Percentiles rank a stretch among this genome's conserved stretches.
These are phyloP conservation scores for Tachystola acroxantha DNA, from an alignment of 2,888 invertebrate genomes.

Conservation along the genomic window DNA sequence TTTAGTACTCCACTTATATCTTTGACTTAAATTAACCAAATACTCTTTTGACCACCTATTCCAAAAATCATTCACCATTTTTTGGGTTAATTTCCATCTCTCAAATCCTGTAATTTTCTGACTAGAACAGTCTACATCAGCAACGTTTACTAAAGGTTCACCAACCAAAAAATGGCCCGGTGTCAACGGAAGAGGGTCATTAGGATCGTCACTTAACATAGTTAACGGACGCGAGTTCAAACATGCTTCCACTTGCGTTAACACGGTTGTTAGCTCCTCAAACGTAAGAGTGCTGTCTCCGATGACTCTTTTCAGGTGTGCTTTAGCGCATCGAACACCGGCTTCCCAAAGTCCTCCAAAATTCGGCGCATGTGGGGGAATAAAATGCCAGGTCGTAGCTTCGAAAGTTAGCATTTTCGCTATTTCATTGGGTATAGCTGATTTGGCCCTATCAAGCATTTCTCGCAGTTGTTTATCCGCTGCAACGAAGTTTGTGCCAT, in stretches of 20 bases:
- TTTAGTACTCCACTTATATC: background rate
- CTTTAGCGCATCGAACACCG: slow-evolving; percentile 14
- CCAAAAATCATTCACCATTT: slow-evolving; percentile 4
- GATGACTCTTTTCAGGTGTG: slow-evolving; percentile 7
- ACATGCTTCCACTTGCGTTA: slow-evolving; percentile 8
- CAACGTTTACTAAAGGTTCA: slow-evolving; percentile 9
- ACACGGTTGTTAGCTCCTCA: slow-evolving; percentile 4
- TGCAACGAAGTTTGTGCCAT: background rate
- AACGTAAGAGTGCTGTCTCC: background rate
- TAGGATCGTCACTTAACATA: background rate
- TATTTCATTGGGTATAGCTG: too few species aligned
- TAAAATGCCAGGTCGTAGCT: slow-evolving; percentile 15
- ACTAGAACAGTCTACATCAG: background rate
- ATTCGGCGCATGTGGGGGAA: slow-evolving; percentile 13
- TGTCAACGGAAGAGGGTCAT: slow-evolving; percentile 1
- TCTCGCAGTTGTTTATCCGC: too few species aligned
- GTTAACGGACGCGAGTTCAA: slow-evolving; percentile 7
- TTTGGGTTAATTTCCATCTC: slow-evolving; percentile 1
- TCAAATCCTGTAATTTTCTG: background rate
- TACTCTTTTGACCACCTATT: background rate
- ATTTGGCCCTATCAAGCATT: too few species aligned
- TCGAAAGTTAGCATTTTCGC: too few species aligned
- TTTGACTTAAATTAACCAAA: background rate
- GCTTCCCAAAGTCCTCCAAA: slow-evolving; percentile 19
- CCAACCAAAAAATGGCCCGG: slow-evolving; percentile 6